phyloP scores from a whole-genome alignment of 2,888 invertebrate genomes.

The Yponomeuta cagnagella region DNA sequence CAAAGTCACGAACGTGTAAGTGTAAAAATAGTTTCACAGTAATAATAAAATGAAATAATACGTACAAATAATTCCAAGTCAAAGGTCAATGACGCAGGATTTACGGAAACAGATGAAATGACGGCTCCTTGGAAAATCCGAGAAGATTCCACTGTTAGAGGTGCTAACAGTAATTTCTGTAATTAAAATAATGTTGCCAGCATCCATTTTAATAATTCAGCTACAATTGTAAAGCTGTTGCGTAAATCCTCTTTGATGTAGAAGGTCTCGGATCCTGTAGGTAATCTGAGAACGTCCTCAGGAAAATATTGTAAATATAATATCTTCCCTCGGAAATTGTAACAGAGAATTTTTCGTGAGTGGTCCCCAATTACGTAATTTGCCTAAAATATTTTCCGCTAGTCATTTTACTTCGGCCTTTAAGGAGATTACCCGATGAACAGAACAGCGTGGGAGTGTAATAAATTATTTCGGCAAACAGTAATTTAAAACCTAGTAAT shows the following conservation, averaged over 20 bases:
- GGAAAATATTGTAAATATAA: not conserved
- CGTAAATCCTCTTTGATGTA: not conserved
- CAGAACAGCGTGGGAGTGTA: not conserved
- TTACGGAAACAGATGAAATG: too few species aligned
- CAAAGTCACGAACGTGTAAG: too few species aligned
- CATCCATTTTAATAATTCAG: not conserved
- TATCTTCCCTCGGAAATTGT: not conserved
- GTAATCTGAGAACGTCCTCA: not conserved
- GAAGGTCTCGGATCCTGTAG: not conserved
- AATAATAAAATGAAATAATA: too few species aligned
- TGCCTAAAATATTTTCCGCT: not conserved
- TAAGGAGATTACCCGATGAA: not conserved
- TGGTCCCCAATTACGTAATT: not conserved
- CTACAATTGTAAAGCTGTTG: not conserved
- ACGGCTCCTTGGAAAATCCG: too few species aligned
- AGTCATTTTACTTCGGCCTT: not conserved
- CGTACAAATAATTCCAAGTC: too few species aligned
- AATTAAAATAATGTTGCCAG: too few species aligned
- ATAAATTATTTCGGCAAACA: not conserved
- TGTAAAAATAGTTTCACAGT: too few species aligned
- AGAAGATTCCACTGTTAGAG: too few species aligned
- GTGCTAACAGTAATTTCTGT: too few species aligned
- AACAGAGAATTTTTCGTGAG: not conserved
- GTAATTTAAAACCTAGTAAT: not conserved
- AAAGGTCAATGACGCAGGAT: too few species aligned